Base-by-base conservation (phyloP, 2,113 vertebrate species). In the Sebastes schlegelii region DNA sequence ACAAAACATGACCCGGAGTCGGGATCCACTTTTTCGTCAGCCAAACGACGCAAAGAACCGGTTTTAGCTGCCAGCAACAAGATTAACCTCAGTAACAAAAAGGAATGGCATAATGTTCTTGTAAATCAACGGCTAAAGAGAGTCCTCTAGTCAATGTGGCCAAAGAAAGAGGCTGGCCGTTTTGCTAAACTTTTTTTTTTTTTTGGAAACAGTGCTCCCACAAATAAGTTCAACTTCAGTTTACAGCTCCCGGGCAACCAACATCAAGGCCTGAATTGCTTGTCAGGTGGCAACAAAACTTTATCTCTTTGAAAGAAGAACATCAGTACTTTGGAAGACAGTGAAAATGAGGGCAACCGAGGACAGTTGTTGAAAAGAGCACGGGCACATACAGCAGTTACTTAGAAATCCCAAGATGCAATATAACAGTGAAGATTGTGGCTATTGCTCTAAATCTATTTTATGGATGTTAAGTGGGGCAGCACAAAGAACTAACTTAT, bases 211-310 rank as follows among this genome's bases (percentile, higher is more conserved):
- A 57, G 48, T 73, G 67, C 71, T 74, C 55, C 58, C 58, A 78
- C 64, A 73, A 87, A 90, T 78, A 78, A 70, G 84, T 92, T 89
- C 66, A 91, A 78, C 82, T 55, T 79, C 70, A 78, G 86, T 81
- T 84, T 77, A 71, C 19, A 77, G 69, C 82, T 87, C 91, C 89
- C 19, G 1, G 92, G 90, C 69, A 91, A 93, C 92, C 74, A 58
- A 80, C 78, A 76, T 75, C 65, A 68, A 79, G 61, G 60, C 60
- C 10, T 65, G 60, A 85, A 83, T 55, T 82, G 77, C 89, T 89
- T 83, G 82, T 84, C 70, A 90, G 70, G 74, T 85, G 74, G 80
- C 70, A 84, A 64, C 43, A 42, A 86, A 78, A 74, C 62, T 60
- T 52, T 51, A 42, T 5, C 46, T 76, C 63, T 71, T 77, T 80